These are phyloP conservation scores for Palythoa caribaeorum DNA, from an alignment of 92 coral and sea anemone genomes.

Conservation along the genomic window DNA sequence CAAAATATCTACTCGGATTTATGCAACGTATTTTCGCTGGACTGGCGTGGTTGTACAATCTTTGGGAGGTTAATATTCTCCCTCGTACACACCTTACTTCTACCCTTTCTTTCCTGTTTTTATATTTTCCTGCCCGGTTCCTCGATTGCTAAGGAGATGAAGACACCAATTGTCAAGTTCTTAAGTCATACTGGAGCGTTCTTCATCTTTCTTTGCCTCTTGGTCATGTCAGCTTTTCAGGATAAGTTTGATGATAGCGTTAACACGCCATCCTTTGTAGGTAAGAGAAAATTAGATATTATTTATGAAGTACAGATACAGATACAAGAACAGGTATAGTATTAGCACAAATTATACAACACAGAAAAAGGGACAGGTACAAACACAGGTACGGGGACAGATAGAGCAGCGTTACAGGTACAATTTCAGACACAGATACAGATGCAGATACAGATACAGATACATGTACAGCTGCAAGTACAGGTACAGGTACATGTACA, in stretches of 20 bases:
- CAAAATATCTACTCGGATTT: constrained; percentile 49
- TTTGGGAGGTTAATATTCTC: constrained; percentile 44
- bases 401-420: too few relatives aligned
- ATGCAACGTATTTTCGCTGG: constrained; percentile 33
- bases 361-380: too few relatives aligned
- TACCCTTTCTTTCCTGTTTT: constrained; percentile 57
- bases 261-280: constrained; percentile 49
- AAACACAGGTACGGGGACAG: too few relatives aligned
- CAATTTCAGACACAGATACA: too few relatives aligned
- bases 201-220: constrained; percentile 56
- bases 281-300: constrained; percentile 28
- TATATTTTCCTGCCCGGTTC: constrained; percentile 60
- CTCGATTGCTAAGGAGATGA: constrained; percentile 46
- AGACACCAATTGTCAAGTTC: constrained; percentile 66
- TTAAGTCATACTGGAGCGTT: constrained; percentile 71
- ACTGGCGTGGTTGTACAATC: constrained; percentile 60
- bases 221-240: constrained; percentile 61
- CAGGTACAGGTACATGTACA: too few relatives aligned
- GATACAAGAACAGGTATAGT: background rate
- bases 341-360: background rate
- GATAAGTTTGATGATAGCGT: constrained; percentile 56
- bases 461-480: too few relatives aligned
- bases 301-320: too few relatives aligned
- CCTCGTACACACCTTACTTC: constrained; percentile 61
- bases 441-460: too few relatives aligned